Conservation (phyloP, 2,888 invertebrate genomes). For the Prosopocoilus inquinatus region DNA sequence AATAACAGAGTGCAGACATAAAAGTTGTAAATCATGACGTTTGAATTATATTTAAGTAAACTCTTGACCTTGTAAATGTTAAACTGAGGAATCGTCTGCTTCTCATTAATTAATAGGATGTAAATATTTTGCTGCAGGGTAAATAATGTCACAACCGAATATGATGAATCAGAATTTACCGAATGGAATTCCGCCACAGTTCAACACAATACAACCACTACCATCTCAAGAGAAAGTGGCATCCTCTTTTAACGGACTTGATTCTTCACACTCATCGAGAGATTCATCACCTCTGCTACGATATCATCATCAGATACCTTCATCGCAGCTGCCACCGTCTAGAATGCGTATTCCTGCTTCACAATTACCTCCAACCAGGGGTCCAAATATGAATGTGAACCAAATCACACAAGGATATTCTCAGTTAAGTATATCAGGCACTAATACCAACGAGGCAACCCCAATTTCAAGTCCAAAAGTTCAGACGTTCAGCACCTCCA, state of each 20-base stretch:
- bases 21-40: no score
- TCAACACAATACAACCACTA: slow-evolving; percentile 21
- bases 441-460: slow-evolving; percentile 21
- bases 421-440: slow-evolving; percentile 25
- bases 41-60: no score
- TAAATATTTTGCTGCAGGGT: no score
- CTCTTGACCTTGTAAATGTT: no score
- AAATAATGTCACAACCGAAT: slow-evolving; percentile 10
- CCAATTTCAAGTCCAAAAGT: slow-evolving; percentile 34
- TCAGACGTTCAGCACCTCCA: slow-evolving; percentile 37
- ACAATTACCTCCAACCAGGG: slow-evolving; percentile 36
- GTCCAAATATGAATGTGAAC: slow-evolving; percentile 17
- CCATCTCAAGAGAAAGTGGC: slow-evolving; percentile 18
- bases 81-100: no score
- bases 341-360: slow-evolving; percentile 37
- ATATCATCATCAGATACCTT: slow-evolving; percentile 31
- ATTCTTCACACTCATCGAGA: slow-evolving; percentile 47
- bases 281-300: slow-evolving; percentile 43
- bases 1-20: no score
- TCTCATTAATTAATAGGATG: no score
- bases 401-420: slow-evolving; percentile 31
- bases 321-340: slow-evolving; percentile 38
- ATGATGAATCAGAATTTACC: slow-evolving; percentile 34
- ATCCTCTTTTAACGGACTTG: slow-evolving; percentile 43
- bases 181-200: slow-evolving; percentile 38